Conservation (phyloP, 2,888 invertebrate species). For the Sylvicola cinctus region DNA sequence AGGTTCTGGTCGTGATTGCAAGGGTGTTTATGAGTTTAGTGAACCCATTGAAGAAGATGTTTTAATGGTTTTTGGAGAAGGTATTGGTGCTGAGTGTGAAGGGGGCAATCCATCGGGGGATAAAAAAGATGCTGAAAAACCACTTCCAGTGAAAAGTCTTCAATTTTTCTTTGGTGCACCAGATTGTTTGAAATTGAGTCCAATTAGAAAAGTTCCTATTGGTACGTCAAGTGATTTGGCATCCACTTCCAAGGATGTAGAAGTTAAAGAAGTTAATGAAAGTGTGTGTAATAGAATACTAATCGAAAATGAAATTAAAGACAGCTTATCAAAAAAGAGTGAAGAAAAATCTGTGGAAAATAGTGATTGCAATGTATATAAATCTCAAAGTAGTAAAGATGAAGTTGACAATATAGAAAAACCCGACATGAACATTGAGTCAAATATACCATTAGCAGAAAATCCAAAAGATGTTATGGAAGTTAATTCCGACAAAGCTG, state of each 20-base stretch:
- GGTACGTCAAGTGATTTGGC: neutral
- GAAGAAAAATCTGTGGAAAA: neutral
- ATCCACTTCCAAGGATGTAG: neutral
- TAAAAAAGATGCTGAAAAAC: constrained; percentile 9
- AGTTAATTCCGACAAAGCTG: no score
- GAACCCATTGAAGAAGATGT: constrained; percentile 55
- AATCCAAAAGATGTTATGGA: no score
- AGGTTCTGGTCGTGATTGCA: constrained; percentile 44
- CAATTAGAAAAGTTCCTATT: constrained; percentile 12
- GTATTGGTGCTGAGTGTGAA: constrained; percentile 47
- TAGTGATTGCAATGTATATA: neutral
- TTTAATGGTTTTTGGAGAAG: constrained; percentile 48
- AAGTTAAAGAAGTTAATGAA: no score
- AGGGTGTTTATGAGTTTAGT: constrained; percentile 29
- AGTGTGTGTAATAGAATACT: no score
- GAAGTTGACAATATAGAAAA: no score
- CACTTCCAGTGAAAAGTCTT: constrained; percentile 6
- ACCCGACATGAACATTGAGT: no score
- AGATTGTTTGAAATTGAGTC: constrained; percentile 24
- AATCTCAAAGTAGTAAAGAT: neutral
- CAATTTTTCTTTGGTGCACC: constrained; percentile 28
- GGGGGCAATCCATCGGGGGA: constrained; percentile 40
- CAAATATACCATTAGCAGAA: no score
- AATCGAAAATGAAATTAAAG: no score
- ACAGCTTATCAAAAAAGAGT: no score